Evolutionary conservation across 2,888 invertebrate species (phyloP).

Genomic region (Cryptophagus acutangulus): DNA sequence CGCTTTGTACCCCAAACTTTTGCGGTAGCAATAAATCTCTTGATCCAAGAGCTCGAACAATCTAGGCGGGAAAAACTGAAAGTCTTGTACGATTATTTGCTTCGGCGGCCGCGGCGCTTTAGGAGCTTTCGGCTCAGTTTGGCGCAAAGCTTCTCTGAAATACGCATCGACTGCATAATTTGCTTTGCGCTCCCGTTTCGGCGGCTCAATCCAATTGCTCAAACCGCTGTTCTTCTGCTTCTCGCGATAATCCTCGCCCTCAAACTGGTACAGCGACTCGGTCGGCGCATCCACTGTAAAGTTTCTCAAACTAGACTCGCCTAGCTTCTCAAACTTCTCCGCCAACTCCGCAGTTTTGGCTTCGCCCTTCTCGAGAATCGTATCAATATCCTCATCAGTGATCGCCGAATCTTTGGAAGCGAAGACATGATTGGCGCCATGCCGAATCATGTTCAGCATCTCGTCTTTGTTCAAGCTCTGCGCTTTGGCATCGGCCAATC

Average conservation of each 20-base stretch:
- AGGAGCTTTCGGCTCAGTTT: slow-evolving; percentile 95
- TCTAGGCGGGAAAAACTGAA: slow-evolving; percentile 97
- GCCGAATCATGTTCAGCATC: slow-evolving; percentile 97
- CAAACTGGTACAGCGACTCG: slow-evolving; percentile 93
- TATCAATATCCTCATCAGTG: slow-evolving; percentile 97
- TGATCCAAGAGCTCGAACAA: slow-evolving; percentile 96
- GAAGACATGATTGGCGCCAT: slow-evolving; percentile 99
- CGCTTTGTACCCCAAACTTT: slow-evolving; percentile 90
- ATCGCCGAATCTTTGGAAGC: slow-evolving; percentile 96
- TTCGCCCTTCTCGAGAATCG: slow-evolving; percentile 88
- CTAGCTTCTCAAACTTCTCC: slow-evolving; percentile 81
- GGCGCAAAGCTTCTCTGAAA: slow-evolving; percentile 91
- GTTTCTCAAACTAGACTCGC: slow-evolving; percentile 85
- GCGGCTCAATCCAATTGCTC: slow-evolving; percentile 98
- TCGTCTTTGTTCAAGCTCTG: slow-evolving; percentile 95
- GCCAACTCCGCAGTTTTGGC: slow-evolving; percentile 86
- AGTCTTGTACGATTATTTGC: slow-evolving; percentile 98
- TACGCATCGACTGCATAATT: slow-evolving; percentile 99
- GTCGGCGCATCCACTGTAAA: slow-evolving; percentile 90
- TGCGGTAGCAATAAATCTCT: slow-evolving; percentile 95
- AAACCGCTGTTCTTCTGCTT: slow-evolving; percentile 82
- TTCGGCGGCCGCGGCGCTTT: slow-evolving; percentile 98
- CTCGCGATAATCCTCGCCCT: slow-evolving; percentile 96
- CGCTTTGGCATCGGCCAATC: slow-evolving; percentile 81
- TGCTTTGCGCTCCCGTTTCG: slow-evolving; percentile 97